Percentiles rank a stretch among this genome's conserved stretches.
Conservation (phyloP, 2,797 vertebrate species). For the Gymnoscopelus microlampas region DNA sequence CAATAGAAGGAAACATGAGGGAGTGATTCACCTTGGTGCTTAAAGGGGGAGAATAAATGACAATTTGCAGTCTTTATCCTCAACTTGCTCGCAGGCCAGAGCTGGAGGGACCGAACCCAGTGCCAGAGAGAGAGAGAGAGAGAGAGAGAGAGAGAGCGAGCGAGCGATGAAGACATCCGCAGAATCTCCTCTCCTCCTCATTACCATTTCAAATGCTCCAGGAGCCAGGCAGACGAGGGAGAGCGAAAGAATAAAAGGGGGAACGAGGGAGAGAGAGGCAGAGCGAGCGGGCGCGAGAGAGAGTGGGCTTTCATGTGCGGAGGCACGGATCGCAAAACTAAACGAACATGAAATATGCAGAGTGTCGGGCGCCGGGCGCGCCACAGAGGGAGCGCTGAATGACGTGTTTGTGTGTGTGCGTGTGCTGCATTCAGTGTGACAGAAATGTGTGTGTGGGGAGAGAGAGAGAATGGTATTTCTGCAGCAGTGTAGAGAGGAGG, state of each 20-base stretch:
- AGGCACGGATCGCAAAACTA: slow-evolving; percentile 79
- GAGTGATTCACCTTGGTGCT: slow-evolving; percentile 48
- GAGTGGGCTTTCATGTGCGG: slow-evolving; percentile 79
- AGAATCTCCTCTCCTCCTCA: slow-evolving; percentile 72
- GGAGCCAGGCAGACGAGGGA: slow-evolving; percentile 67
- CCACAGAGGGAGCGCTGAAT: slow-evolving; percentile 18
- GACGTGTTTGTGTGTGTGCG: not conserved
- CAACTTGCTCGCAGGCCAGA: slow-evolving; percentile 61
- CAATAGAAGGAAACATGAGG: slow-evolving; percentile 47
- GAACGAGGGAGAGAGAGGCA: slow-evolving; percentile 33
- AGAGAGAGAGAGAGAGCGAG: slow-evolving; percentile 7
- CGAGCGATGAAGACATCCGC: slow-evolving; percentile 78
- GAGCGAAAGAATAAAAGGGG: slow-evolving; percentile 65
- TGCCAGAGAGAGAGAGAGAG: slow-evolving; percentile 16
- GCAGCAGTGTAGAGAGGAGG: slow-evolving; percentile 60
- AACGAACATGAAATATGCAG: slow-evolving; percentile 83
- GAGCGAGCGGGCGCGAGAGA: slow-evolving; percentile 23
- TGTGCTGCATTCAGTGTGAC: too few species aligned
- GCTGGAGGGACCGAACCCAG: slow-evolving; percentile 60
- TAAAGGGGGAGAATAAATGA: slow-evolving; percentile 63
- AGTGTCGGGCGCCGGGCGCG: slow-evolving; percentile 54
- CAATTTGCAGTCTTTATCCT: slow-evolving; percentile 75
- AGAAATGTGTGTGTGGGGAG: not conserved
- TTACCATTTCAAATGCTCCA: slow-evolving; percentile 81
- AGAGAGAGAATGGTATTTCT: slow-evolving; percentile 32